Evolutionary conservation across 2,113 vertebrate genomes (phyloP), one percentile per base, ranked within the genome.

Genomic region (Gila orcuttii): DNA sequence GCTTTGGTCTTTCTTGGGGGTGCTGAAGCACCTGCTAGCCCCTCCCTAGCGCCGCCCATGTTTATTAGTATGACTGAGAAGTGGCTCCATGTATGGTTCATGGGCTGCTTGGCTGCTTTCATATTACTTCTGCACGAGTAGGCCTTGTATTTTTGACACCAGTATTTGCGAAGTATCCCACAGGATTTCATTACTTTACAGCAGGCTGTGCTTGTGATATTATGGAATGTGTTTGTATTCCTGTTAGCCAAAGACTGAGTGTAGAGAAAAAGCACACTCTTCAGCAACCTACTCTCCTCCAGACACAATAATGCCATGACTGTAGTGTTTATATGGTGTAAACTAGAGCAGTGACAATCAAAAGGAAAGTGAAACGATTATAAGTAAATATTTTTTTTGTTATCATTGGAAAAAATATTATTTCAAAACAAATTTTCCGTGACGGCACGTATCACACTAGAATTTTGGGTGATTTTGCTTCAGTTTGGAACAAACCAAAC

Each of bases 151-250:
- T 39, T 12, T 60, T 60, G 55, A 25, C 77, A 79, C 31, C 33
- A 60, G 77, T 79, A 47, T 74, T 74, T 74, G 23, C 42, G 3
- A 42, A 47, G 71, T 47, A 17, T 79, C 52, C 55, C 33, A n/a
- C 55, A 59, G 52, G 55, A 62, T 79, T 79, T 79, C 19, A 79
- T 25, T 60, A 57, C 3, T 23, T 79, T 60, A 60, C 33, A 60
- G 55, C 77, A 79, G 33, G 21, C 55, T 79, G 10, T 79, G 77
- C 12, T 60, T 59, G 6, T 60, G 23, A 13, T 60, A 25, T 79
- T 60, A 36, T 60, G 55, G 50, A 36, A 55, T 60, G 55, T 62
- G 23, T 79, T 79, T 79, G 77, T 60, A 62, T 62, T 79, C 77
- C 55, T 79, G 33, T 62, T 79, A 79, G 23, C 36, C 21, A 36